Evolutionary conservation across 2,888 invertebrate genomes (phyloP).

Genomic region (Apotomis turbidana): DNA sequence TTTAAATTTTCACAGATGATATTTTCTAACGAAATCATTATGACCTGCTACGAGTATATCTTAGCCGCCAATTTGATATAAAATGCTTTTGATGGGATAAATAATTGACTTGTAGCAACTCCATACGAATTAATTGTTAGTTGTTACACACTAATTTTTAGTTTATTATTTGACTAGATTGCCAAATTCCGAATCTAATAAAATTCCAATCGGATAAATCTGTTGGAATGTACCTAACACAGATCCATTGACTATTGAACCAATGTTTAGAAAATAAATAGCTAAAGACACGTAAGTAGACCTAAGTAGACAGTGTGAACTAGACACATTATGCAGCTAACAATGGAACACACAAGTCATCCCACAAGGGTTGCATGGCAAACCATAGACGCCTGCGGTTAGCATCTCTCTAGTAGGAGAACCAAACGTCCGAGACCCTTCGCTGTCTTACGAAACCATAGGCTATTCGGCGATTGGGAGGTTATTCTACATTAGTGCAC

Average conservation of each 20-base stretch:
- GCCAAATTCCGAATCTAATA: too few species aligned
- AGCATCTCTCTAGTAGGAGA: conserved; percentile 48
- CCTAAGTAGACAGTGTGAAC: background rate
- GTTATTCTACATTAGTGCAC: conserved; percentile 47
- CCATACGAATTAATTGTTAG: too few species aligned
- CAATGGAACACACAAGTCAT: conserved; percentile 33
- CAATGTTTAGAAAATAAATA: background rate
- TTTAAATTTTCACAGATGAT: too few species aligned
- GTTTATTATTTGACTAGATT: too few species aligned
- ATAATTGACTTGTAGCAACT: too few species aligned
- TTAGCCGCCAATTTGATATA: too few species aligned
- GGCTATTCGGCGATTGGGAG: conserved; percentile 38
- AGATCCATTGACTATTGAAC: too few species aligned
- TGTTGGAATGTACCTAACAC: too few species aligned
- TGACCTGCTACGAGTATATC: too few species aligned
- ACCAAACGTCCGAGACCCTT: conserved; percentile 49
- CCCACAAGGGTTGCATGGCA: conserved; percentile 43
- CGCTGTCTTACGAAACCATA: conserved; percentile 17
- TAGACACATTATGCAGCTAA: conserved; percentile 1
- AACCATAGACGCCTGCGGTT: conserved; percentile 54
- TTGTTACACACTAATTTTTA: too few species aligned
- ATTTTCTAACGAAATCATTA: too few species aligned
- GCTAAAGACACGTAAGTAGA: conserved; percentile 1
- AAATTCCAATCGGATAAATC: too few species aligned
- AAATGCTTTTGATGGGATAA: background rate